Conservation (phyloP, 2,797 vertebrate genomes). For the Rhinella marina region DNA sequence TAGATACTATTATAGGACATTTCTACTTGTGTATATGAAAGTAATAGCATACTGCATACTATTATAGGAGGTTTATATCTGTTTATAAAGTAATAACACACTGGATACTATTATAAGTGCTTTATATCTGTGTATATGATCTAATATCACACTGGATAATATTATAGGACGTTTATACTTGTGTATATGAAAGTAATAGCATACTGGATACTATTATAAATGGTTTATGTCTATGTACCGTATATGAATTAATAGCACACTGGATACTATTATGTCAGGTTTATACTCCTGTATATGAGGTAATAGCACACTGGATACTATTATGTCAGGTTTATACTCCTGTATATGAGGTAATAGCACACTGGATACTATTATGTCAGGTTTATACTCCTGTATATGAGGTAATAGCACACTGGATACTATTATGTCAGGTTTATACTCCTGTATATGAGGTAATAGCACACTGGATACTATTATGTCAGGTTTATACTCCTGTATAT, state of each 20-base stretch:
- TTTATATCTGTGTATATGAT: not conserved
- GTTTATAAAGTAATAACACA: not conserved
- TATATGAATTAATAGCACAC: not conserved
- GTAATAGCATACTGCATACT: not conserved
- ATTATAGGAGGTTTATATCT: not conserved
- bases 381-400: not conserved
- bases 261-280: not conserved
- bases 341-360: not conserved
- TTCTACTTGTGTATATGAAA: not conserved
- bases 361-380: not conserved
- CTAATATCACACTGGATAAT: not conserved
- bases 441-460: not conserved
- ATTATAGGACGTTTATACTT: not conserved
- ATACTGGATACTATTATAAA: not conserved
- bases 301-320: not conserved
- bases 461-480: not conserved
- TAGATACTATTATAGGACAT: not conserved
- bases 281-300: not conserved
- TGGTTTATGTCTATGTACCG: not conserved
- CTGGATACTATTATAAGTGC: not conserved
- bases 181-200: not conserved
- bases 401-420: not conserved
- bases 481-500: not conserved
- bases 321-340: not conserved
- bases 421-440: not conserved